These are phyloP conservation scores for Athene noctua DNA, from an alignment of 2,113 vertebrate genomes.

Conservation along the genomic window DNA sequence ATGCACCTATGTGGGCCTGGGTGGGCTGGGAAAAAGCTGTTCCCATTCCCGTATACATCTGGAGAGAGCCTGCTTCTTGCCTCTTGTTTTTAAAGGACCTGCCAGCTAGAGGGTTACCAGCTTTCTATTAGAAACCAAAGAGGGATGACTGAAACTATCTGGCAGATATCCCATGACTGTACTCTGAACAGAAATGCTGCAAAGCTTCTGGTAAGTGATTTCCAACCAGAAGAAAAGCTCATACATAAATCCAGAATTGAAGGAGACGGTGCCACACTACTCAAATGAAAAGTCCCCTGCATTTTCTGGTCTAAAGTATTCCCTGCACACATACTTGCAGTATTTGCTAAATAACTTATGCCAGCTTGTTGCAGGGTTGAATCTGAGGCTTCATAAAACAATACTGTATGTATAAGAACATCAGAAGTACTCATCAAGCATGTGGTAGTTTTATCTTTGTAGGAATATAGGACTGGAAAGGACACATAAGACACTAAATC, in stretches of 20 bases:
- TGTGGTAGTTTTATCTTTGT: background rate
- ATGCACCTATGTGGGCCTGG: background rate
- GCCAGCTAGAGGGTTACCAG: background rate
- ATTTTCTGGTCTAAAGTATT: background rate
- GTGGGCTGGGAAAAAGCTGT: background rate
- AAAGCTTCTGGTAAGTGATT: conserved; percentile 3
- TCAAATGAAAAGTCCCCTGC: background rate
- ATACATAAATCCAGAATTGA: background rate
- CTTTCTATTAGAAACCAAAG: background rate
- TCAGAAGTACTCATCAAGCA: background rate
- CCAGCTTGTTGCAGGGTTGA: background rate
- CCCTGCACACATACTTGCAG: background rate
- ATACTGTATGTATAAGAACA: background rate
- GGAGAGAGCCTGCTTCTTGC: background rate
- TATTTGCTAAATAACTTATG: background rate
- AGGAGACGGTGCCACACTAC: background rate
- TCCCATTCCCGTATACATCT: background rate
- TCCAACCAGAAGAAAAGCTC: conserved; percentile 10
- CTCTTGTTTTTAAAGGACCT: background rate
- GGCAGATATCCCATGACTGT: background rate
- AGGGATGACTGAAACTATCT: background rate
- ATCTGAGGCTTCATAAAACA: background rate
- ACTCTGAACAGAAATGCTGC: conserved; percentile 5
- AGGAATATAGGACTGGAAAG: background rate
- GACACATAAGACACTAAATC: background rate